Evolutionary conservation across 2,113 vertebrate species (phyloP).

Genomic region (Phylloscopus trochiloides): DNA sequence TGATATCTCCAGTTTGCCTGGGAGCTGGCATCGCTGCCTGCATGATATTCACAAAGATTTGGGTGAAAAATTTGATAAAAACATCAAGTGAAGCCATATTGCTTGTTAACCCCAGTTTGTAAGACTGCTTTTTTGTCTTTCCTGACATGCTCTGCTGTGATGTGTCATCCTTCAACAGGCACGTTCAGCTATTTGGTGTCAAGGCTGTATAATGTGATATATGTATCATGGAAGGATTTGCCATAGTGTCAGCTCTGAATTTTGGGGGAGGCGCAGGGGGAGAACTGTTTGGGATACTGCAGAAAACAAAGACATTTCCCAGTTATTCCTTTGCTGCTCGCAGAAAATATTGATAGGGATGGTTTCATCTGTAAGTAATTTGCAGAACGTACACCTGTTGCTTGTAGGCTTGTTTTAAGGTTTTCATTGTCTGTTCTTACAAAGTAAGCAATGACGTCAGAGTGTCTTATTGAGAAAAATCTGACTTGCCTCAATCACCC

Average conservation of each 20-base stretch:
- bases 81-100: not conserved
- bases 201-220: not conserved
- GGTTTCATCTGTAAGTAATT: not conserved
- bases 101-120: not conserved
- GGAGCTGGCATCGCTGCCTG: not conserved
- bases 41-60: not conserved
- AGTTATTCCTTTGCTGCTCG: not conserved
- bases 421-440: not conserved
- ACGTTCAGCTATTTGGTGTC: not conserved
- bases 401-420: not conserved
- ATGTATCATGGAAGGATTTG: not conserved
- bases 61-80: slow-evolving; percentile 24
- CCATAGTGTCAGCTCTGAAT: not conserved
- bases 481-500: not conserved
- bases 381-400: not conserved
- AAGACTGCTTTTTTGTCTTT: not conserved
- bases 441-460: not conserved
- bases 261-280: not conserved
- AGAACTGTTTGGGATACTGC: not conserved
- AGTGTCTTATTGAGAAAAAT: not conserved
- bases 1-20: not conserved
- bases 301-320: not conserved
- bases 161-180: not conserved
- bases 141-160: not conserved
- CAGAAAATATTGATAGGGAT: not conserved